Evolutionary conservation across 2,888 invertebrate genomes (phyloP).

Genomic region (Lissocephala sabroskyi): DNA sequence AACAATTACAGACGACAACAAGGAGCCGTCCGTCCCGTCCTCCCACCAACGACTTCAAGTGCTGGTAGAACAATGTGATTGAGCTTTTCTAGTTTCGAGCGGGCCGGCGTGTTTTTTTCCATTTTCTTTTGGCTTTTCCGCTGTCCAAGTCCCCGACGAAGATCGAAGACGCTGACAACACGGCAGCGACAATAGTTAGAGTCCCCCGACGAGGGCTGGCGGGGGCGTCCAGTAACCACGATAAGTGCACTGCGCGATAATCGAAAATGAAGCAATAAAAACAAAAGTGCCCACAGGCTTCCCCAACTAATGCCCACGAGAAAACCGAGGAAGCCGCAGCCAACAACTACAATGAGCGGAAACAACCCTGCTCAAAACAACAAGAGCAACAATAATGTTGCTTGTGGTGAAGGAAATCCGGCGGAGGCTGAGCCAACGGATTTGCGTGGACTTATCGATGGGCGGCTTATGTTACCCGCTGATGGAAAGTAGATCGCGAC

Average conservation of each 20-base stretch:
- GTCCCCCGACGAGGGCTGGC: background rate
- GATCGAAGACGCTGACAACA: conserved; percentile 46
- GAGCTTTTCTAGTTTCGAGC: conserved; percentile 24
- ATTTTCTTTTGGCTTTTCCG: background rate
- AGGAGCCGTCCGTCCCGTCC: too few species aligned
- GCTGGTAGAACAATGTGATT: conserved; percentile 28
- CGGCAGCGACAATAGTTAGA: conserved; percentile 1
- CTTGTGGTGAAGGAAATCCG: conserved; percentile 18
- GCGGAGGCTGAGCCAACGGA: too few species aligned
- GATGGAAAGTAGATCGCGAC: too few species aligned
- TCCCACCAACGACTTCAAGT: conserved; percentile 14
- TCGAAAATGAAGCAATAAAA: conserved; percentile 57
- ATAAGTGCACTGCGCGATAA: conserved; percentile 56
- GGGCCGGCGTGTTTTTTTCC: background rate
- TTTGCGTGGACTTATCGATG: too few species aligned
- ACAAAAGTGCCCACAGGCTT: too few species aligned
- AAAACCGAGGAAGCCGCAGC: conserved; percentile 1
- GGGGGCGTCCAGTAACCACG: conserved; percentile 29
- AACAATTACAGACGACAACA: conserved; percentile 46
- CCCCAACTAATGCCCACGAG: too few species aligned
- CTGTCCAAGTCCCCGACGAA: conserved; percentile 23
- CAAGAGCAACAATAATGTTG: conserved; percentile 28
- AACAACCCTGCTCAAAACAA: conserved; percentile 5
- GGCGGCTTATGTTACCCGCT: too few species aligned
- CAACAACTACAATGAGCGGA: background rate